phyloP scores from a whole-genome alignment of 2,797 vertebrate species.

The Sebastes kiyomatsui region DNA sequence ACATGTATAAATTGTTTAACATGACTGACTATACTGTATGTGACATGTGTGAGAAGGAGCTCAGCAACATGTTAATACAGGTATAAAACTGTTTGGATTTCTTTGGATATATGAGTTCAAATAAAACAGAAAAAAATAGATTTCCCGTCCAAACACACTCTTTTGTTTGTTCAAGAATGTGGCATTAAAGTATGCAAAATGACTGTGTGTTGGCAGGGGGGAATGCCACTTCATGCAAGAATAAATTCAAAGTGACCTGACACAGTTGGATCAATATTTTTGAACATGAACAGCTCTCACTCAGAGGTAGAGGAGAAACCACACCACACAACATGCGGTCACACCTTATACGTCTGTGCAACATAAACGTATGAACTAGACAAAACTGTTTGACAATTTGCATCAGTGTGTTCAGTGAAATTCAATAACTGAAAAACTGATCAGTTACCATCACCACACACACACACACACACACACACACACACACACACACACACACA shows the following conservation, averaged over 20 bases:
- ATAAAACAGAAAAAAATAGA: neutral
- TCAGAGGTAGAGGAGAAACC: slow-evolving; percentile 16
- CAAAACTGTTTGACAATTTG: slow-evolving; percentile 5
- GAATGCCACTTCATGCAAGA: neutral
- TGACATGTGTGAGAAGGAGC: neutral
- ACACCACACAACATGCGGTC: neutral
- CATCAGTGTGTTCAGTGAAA: slow-evolving; percentile 5
- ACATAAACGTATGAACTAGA: slow-evolving; percentile 4
- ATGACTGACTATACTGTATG: neutral
- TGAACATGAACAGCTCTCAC: neutral
- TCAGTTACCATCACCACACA: neutral
- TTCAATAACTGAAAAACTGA: neutral
- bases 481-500: slow-evolving; percentile 12
- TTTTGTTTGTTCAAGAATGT: neutral
- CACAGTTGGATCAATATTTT: neutral
- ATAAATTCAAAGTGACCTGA: neutral
- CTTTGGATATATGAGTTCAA: neutral
- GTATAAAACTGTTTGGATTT: neutral
- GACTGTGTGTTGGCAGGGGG: neutral
- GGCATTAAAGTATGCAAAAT: neutral
- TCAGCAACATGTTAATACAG: neutral
- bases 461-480: slow-evolving; percentile 12
- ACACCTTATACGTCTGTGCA: neutral
- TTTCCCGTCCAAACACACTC: neutral
- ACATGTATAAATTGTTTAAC: neutral